Base-by-base conservation (phyloP, 2,113 vertebrate genomes). In the Phycodurus eques region DNA sequence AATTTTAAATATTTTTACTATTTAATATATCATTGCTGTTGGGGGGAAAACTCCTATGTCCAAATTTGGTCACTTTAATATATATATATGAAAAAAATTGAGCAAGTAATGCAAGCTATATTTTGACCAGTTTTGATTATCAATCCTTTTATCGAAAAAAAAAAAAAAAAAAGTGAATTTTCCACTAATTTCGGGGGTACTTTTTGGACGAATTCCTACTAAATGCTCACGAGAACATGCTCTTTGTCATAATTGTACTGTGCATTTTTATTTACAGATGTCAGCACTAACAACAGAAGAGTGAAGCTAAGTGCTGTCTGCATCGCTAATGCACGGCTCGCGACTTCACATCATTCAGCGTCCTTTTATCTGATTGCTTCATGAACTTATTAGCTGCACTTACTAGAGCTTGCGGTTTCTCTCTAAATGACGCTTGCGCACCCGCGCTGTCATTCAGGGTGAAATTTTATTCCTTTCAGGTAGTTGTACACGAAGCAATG, bases 381-480 rank as follows among this genome's bases (percentile, higher is more conserved):
- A 72, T 57, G 64, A 72, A 66, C 71, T 78, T 67, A 77, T 80
- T 76, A 69, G 27, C 35, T 35, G 59, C 60, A 73, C 74, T 80
- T 61, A 39, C 3, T 39, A 3, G 35, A 80, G 72, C 56, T 39
- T n/a, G 33, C 7, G 14, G 54, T 67, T 81, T 73, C 74, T 42
- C n/a, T 6, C 27, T 61, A 42, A 43, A 62, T 39, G 8, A 42
- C 35, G 0, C 20, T 17, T 57, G 60, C 1, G 42, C 20, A 67
- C 4, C 6, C 54, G 70, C 31, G 64, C 20, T 47, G 62, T 19
- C 31, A 6, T 61, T 63, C 59, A 57, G 27, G 27, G 31, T 27
- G 31, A 22, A 9, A n/a, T 56, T 56, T 22, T 7, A 12, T 39
- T 43, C 17, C 19, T 63, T 43, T 20, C 61, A 19, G 8, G 3